These are phyloP conservation scores for Platycnemis pennipes DNA, from an alignment of 2,888 invertebrate species.

Conservation along the genomic window DNA sequence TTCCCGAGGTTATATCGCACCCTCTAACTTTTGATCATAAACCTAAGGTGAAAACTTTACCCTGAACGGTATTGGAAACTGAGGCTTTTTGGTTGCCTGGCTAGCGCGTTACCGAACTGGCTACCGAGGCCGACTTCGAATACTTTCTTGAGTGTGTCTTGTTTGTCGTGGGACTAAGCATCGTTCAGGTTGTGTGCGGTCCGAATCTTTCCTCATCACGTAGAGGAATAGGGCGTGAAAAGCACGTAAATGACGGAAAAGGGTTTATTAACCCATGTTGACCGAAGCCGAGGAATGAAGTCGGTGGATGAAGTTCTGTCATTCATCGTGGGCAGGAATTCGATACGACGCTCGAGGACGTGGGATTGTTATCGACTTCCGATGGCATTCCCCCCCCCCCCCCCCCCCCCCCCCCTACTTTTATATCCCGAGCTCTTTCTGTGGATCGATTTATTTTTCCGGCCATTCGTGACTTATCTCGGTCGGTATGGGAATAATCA, in stretches of 20 bases:
- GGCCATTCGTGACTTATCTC: neutral
- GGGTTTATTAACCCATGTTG: neutral
- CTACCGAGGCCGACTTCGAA: no score
- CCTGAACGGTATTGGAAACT: no score
- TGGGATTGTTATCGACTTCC: neutral
- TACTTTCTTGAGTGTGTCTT: no score
- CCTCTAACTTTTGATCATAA: no score
- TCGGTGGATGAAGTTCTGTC: neutral
- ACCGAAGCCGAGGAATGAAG: neutral
- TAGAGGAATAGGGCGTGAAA: neutral
- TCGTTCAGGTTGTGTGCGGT: no score
- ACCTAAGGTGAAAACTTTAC: no score
- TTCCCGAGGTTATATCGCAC: no score
- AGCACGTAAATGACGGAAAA: neutral
- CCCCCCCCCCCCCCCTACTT: no score
- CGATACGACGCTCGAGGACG: neutral
- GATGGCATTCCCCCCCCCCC: neutral
- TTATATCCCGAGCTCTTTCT: neutral
- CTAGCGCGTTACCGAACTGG: no score
- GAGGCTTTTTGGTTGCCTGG: no score
- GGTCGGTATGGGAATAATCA: constrained; percentile 18
- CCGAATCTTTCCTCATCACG: no score
- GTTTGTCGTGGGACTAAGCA: no score
- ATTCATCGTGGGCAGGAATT: neutral
- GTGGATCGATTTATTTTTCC: neutral